These are phyloP conservation scores for Cyclophora albipunctata DNA, from an alignment of 2,888 invertebrate species.

Conservation along the genomic window DNA sequence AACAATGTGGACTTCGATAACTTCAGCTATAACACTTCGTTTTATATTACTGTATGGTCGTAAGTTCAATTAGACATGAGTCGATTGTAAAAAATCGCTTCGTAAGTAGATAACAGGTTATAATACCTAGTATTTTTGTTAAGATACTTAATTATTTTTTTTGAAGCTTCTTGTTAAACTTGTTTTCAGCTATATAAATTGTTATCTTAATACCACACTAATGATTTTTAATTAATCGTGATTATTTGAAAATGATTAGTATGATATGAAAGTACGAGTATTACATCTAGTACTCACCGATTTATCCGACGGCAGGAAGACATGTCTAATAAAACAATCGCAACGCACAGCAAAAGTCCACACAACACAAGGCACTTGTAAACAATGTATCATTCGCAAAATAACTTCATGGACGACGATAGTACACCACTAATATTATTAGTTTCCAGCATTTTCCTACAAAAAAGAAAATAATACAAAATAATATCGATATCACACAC, in stretches of 20 bases:
- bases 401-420: conserved; percentile 70
- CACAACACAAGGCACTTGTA: conserved; percentile 65
- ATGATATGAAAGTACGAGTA: neutral
- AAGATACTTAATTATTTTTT: too few relatives aligned
- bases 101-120: too few relatives aligned
- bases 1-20: too few relatives aligned
- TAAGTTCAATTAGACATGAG: too few relatives aligned
- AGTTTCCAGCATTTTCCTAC: conserved; percentile 74
- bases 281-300: conserved; percentile 35
- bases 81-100: too few relatives aligned
- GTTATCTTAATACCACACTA: too few relatives aligned
- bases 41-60: too few relatives aligned
- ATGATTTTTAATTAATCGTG: neutral
- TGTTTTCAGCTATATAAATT: too few relatives aligned
- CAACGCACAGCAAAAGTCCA: conserved; percentile 60
- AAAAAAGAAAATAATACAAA: conserved; percentile 68
- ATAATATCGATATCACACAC: conserved; percentile 47
- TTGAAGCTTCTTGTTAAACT: too few relatives aligned
- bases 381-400: conserved; percentile 73
- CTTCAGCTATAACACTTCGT: too few relatives aligned
- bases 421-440: conserved; percentile 74
- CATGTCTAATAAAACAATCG: conserved; percentile 36
- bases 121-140: too few relatives aligned
- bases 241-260: too few relatives aligned
- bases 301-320: conserved; percentile 27